Evolutionary conservation across 2,113 vertebrate species (phyloP), one percentile per base, ranked within the genome.

Genomic region (Melanostigma gelatinosum): DNA sequence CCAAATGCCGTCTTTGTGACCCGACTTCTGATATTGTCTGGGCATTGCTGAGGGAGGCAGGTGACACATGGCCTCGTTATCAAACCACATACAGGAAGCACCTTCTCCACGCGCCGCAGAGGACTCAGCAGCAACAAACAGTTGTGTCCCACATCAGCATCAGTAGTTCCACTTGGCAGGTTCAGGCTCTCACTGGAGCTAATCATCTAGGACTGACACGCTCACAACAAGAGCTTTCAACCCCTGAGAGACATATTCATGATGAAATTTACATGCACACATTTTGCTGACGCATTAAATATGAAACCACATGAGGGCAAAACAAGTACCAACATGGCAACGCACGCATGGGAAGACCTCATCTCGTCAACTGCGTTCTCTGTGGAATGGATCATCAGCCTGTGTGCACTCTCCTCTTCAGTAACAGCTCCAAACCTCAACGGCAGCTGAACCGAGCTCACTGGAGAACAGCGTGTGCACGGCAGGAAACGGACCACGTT

Each of bases 21-120:
- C 38, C 4, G 92, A 18, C 44, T 61, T 4, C 71, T 82, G n/a
- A 95, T 82, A 4, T 80, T 44, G 3, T 80, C 80, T 0, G 89
- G 52, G 70, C 96, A 96, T 66, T 67, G 77, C 96, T 96, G 90
- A 0, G 13, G 36, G 62, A 29, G 36, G 46, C 54, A 79, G 75
- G 84, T 1, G 40, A 76, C 20, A 32, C 46, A 6, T 27, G 1
- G 11, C 15, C 50, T 1, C 3, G 24, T 85, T 42, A 75, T 64
- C 54, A 52, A 3, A 42, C 32, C 38, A 20, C 46, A 38, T 0
- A n/a, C 42, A 40, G 2, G 6, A 18, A 8, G 9, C 6, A 24
- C 52, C 4, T 11, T 10, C n/a, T 11, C n/a, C 10, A 54, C 54
- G 2, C 46, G 18, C 16, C 6, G 4, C 4, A 4, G 1, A 1